Conservation (phyloP, 2,797 vertebrate species). For the Coregonus ussuriensis region DNA sequence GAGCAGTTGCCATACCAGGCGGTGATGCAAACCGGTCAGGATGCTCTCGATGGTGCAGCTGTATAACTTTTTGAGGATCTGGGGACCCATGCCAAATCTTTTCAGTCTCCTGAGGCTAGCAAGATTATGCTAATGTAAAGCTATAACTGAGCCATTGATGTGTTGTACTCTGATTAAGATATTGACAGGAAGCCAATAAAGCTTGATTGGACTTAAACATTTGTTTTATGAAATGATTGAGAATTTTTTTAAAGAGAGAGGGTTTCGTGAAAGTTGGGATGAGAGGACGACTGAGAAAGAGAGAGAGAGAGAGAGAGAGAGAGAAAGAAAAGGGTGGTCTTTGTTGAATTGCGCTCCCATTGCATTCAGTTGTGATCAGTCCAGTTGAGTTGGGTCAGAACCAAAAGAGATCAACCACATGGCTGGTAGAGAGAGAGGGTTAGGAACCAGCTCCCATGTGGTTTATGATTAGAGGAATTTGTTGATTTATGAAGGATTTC, state of each 20-base stretch:
- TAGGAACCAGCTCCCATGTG: conserved; percentile 28
- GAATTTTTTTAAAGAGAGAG: not conserved
- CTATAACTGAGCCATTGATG: conserved; percentile 6
- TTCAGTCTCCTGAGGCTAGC: too few relatives aligned
- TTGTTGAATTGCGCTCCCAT: conserved; percentile 9
- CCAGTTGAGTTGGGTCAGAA: conserved; percentile 35
- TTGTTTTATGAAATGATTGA: not conserved
- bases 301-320: conserved; percentile 36
- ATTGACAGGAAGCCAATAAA: not conserved
- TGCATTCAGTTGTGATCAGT: conserved; percentile 15
- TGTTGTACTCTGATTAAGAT: not conserved
- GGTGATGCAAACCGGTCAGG: too few relatives aligned
- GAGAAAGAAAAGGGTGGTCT: conserved; percentile 22
- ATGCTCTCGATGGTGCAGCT: too few relatives aligned
- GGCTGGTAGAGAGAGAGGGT: conserved; percentile 53
- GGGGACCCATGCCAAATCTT: too few relatives aligned
- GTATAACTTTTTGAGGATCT: too few relatives aligned
- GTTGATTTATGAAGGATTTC: conserved; percentile 59
- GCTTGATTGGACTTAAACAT: not conserved
- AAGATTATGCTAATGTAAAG: too few relatives aligned
- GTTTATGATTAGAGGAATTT: conserved; percentile 59
- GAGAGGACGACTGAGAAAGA: not conserved
- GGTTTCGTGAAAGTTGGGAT: not conserved
- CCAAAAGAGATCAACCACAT: conserved; percentile 33
- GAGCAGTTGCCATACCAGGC: too few relatives aligned